Conservation (phyloP, 2,113 vertebrate genomes). For the cattle (Bos taurus) region ARS-UCD2.0 NC_037335.1:58539501-58540000, state of each 20-base stretch:
- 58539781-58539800: slow-evolving; percentile 13
- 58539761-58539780: not conserved
- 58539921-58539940: not conserved
- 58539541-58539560: not conserved
- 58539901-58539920: not conserved
- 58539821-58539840: not conserved
- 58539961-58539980: not conserved
- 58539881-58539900: not conserved
- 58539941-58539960: not conserved
- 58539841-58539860: not conserved
- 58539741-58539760: not conserved
- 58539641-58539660: not conserved
- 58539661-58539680: not conserved
- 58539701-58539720: not conserved
- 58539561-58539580: not conserved
- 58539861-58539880: not conserved
- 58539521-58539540: not conserved
- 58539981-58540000: not conserved
- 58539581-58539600: not conserved
- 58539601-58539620: not conserved
- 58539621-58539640: not conserved
- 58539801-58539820: not conserved
- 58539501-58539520: not conserved
- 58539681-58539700: not conserved
- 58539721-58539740: not conserved